Percentiles rank a stretch among this genome's conserved stretches.
These are phyloP conservation scores for Synergus japonicus DNA, from an alignment of 2,888 invertebrate genomes.

Conservation along the genomic window DNA sequence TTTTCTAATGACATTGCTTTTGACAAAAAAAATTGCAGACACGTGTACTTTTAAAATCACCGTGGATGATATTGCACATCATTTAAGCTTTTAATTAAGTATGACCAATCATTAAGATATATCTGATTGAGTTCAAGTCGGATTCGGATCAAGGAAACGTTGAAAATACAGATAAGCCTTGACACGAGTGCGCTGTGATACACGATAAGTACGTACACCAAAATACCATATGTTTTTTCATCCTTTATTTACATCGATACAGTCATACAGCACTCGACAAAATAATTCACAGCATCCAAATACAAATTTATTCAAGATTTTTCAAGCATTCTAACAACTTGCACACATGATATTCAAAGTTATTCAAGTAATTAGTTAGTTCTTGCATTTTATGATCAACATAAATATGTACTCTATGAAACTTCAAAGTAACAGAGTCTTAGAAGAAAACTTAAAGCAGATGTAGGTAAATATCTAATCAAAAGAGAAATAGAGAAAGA, in stretches of 20 bases:
- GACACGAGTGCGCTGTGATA: background rate
- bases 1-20: background rate
- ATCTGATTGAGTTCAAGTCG: background rate
- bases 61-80: no score
- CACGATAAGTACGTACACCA: background rate
- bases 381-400: no score
- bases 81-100: no score
- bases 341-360: background rate
- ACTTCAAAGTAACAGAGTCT: background rate
- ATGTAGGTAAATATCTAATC: background rate
- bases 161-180: background rate
- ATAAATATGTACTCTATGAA: background rate
- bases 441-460: background rate
- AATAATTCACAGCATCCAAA: slow-evolving; percentile 2
- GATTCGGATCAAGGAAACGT: slow-evolving; percentile 10
- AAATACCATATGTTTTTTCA: slow-evolving; percentile 3
- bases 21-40: background rate
- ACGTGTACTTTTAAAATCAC: background rate
- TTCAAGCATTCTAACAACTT: background rate
- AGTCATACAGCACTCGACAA: slow-evolving; percentile 11
- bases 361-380: slow-evolving; percentile 7
- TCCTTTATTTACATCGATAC: slow-evolving; percentile 33
- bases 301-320: slow-evolving; percentile 13
- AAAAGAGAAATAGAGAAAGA: background rate
- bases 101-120: no score